phyloP scores from a whole-genome alignment of 2,113 vertebrate genomes.

The Campylorhamphus procurvoides region DNA sequence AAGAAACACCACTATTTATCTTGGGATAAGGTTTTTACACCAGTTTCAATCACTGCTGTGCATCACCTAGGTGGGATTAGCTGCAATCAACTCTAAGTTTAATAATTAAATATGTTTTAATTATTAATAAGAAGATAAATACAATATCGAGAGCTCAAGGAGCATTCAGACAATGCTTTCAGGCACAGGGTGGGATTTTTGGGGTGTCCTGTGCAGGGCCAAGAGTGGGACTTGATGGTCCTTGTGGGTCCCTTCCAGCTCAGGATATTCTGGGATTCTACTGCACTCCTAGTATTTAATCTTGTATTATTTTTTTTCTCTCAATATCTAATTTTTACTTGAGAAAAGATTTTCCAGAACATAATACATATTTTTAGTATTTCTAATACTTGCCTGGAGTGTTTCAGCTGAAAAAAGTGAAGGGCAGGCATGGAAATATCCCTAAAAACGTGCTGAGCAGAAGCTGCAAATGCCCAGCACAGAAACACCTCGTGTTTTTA shows the following conservation, averaged over 20 bases:
- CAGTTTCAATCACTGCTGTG: neutral
- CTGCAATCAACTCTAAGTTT: neutral
- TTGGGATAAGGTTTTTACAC: neutral
- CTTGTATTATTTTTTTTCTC: neutral
- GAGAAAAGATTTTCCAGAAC: neutral
- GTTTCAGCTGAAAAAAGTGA: neutral
- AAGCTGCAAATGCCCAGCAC: neutral
- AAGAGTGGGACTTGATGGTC: neutral
- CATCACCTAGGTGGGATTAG: neutral
- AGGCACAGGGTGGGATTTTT: neutral
- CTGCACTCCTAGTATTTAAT: neutral
- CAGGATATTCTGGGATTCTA: neutral
- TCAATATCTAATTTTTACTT: neutral
- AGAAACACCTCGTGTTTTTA: neutral
- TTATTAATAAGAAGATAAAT: neutral
- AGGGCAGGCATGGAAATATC: neutral
- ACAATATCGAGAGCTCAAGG: neutral
- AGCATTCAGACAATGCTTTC: neutral
- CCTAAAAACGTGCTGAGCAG: neutral
- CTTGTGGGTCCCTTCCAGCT: neutral
- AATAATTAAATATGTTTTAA: neutral
- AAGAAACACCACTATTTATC: rapidly evolving
- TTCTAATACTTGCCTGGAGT: neutral
- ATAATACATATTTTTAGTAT: neutral
- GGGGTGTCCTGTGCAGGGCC: neutral